These are phyloP conservation scores for Mythimna impura DNA, from an alignment of 2,888 invertebrate species.

Conservation along the genomic window DNA sequence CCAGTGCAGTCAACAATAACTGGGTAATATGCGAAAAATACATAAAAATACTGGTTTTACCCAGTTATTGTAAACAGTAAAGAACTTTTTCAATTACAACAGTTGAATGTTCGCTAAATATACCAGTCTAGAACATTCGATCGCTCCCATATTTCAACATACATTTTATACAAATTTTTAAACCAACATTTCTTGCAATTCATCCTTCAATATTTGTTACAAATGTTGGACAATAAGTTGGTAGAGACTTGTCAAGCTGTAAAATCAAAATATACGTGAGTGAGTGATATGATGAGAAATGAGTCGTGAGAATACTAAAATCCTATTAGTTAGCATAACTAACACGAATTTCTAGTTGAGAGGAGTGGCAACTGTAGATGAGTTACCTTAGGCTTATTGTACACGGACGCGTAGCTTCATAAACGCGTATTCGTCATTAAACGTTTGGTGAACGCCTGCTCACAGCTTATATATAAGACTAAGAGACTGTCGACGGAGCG, in stretches of 20 bases:
- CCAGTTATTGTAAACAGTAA: slow-evolving; percentile 9
- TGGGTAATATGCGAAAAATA: background rate
- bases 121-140: slow-evolving; percentile 56
- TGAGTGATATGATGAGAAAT: no score
- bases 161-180: background rate
- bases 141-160: background rate
- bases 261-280: background rate
- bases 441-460: no score
- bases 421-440: no score
- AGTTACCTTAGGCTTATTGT: background rate
- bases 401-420: no score
- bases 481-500: background rate
- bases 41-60: background rate
- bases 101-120: slow-evolving; percentile 45
- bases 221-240: slow-evolving; percentile 21
- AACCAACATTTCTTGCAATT: slow-evolving; percentile 14
- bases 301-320: background rate
- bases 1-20: slow-evolving; percentile 19
- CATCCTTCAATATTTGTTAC: slow-evolving; percentile 28
- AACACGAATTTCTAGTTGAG: background rate
- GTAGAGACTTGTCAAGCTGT: background rate
- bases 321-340: no score
- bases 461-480: no score
- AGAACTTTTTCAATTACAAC: slow-evolving; percentile 17
- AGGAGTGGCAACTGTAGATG: background rate